Conservation (phyloP, 2,113 vertebrate genomes). For the Etia nguti region DNA sequence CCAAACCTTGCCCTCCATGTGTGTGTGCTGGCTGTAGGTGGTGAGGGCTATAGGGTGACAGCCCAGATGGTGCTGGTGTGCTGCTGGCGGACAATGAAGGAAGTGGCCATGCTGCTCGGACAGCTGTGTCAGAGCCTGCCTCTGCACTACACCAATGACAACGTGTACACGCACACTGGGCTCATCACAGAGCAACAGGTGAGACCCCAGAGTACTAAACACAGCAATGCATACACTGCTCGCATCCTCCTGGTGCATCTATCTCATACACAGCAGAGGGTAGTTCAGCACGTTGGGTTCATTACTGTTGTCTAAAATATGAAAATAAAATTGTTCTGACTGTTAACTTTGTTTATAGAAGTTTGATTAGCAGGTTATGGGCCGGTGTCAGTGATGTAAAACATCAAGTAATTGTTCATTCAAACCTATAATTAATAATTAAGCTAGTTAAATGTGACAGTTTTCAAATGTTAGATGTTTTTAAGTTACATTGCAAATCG, state of each 20-base stretch:
- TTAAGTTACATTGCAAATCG: background rate
- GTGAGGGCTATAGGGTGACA: slow-evolving; percentile 81
- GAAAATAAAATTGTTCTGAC: background rate
- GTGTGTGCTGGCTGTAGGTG: slow-evolving; percentile 35
- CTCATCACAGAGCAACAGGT: slow-evolving; percentile 88
- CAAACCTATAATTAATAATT: background rate
- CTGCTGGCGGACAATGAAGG: slow-evolving; percentile 98
- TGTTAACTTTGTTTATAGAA: background rate
- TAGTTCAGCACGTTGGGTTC: background rate
- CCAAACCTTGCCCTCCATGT: background rate
- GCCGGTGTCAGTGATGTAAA: background rate
- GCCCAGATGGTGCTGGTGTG: slow-evolving; percentile 96
- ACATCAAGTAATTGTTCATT: background rate
- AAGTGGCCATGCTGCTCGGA: slow-evolving; percentile 88
- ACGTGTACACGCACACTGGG: slow-evolving; percentile 32
- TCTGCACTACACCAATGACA: slow-evolving; percentile 31
- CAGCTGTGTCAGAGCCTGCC: slow-evolving; percentile 86
- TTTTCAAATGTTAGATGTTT: background rate
- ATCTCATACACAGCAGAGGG: background rate
- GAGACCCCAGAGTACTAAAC: background rate
- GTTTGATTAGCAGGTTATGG: background rate
- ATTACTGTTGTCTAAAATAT: background rate
- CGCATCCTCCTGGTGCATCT: background rate
- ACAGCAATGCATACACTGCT: background rate
- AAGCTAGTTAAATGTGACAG: background rate